A percentile compares a stretch with the other conserved stretches of the same genome.
These are phyloP conservation scores for Palythoa heliodiscus DNA, from an alignment of 92 coral and sea anemone genomes.

Conservation along the genomic window DNA sequence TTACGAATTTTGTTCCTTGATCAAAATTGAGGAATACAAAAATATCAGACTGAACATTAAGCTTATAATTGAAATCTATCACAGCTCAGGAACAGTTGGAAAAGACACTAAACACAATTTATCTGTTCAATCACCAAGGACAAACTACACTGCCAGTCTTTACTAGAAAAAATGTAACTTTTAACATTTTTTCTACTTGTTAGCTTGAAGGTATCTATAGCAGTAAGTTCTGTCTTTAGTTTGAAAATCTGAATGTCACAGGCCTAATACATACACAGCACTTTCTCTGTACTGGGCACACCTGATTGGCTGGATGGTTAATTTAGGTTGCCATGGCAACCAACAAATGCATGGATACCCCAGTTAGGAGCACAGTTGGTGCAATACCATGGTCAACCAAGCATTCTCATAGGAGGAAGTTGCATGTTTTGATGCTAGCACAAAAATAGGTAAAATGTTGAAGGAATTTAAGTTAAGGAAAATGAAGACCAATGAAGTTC, in stretches of 20 bases:
- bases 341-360: conserved; percentile 53
- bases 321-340: conserved; percentile 86
- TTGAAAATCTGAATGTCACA: conserved; percentile 58
- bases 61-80: too few relatives aligned
- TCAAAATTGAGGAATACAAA: too few relatives aligned
- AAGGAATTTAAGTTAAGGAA: too few relatives aligned
- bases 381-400: conserved; percentile 66
- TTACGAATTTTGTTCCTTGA: too few relatives aligned
- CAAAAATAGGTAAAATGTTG: neutral
- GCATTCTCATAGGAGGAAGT: neutral
- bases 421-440: neutral
- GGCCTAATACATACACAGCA: conserved; percentile 88
- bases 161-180: neutral
- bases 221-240: neutral
- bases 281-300: conserved; percentile 76
- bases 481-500: too few relatives aligned
- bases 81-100: too few relatives aligned
- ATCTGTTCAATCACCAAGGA: too few relatives aligned
- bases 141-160: neutral
- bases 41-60: too few relatives aligned
- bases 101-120: too few relatives aligned
- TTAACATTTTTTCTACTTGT: neutral
- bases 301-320: conserved; percentile 79
- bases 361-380: conserved; percentile 54
- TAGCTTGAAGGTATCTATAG: neutral